Base-by-base conservation (phyloP, 1,140 invertebrate genomes). In the Zaprionus nigranus region DNA sequence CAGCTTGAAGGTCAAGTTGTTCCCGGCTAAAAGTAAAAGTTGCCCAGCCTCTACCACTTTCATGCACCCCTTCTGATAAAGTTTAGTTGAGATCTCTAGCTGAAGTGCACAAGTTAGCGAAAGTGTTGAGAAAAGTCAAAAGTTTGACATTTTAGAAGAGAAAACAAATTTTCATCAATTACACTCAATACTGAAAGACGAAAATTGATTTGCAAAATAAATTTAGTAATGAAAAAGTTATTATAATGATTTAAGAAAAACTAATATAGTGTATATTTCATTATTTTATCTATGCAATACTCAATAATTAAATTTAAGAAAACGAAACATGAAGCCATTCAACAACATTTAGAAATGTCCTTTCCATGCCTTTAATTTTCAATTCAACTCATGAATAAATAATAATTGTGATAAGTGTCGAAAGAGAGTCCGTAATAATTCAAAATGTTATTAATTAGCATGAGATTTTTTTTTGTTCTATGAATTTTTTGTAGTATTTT, bases 1-100 rank as follows among this genome's bases (percentile, higher is more conserved):
- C 65, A 70, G 59, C 34, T 65, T 75, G 79, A 81, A 84, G 82
- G 78, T 84, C 82, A 81, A 71, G 43, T 54, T 11, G 57, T 61
- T 57, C 26, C 49, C 46, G n/a, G 30, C 30, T 57, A 38, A 64
- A 43, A 71, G 43, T 75, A 53, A 74, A 74, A 56, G 22, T 73
- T 53, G 49, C 13, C 30, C 7, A 7, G n/a, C 40, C 7, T 17
- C 40, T 17, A 17, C n/a, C 40, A 6, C n/a, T 15, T 30, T 28
- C 11, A 2, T n/a, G 13, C 13, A 26, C 15, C n/a, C 26, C 13
- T 24, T 54, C 24, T 3, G 0, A 1, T 11, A 2, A 4, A 53
- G 54, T 59, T 38, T 17, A 58, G 54, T 54, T 40, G 17, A 22
- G 13, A 9, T 26, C 13, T 17, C 15, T 3, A 17, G 40, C 38